A percentile compares a stretch with the other conserved stretches of the same genome.
Evolutionary conservation across 2,113 vertebrate species (phyloP).

Genomic region (Calyptomena viridis): DNA sequence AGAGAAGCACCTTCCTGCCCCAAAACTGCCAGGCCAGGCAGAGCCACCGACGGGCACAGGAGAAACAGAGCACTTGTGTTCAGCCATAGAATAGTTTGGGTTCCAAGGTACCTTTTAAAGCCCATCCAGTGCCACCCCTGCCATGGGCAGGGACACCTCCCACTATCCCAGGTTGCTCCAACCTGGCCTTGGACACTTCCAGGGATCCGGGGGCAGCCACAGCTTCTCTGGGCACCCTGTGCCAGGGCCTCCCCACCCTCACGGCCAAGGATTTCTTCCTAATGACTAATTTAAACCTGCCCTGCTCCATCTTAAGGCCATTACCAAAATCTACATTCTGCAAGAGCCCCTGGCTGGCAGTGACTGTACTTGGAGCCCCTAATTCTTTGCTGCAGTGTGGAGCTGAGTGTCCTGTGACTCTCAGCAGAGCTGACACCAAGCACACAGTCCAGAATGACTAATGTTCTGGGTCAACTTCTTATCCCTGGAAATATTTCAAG

Average conservation of each 20-base stretch:
- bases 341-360: not conserved
- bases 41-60: too few species aligned
- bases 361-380: not conserved
- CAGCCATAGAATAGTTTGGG: too few species aligned
- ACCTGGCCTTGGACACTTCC: not conserved
- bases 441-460: not conserved
- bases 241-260: not conserved
- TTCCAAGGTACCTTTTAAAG: not conserved
- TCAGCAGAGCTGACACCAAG: not conserved
- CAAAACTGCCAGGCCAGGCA: too few species aligned
- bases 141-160: not conserved
- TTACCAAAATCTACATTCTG: not conserved
- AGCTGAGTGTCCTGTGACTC: not conserved
- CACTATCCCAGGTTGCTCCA: rapidly evolving
- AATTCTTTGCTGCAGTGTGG: not conserved
- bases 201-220: not conserved
- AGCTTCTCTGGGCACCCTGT: not conserved
- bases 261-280: not conserved
- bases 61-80: too few species aligned
- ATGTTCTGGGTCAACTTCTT: not conserved
- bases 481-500: not conserved
- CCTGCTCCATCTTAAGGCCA: not conserved
- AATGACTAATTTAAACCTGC: not conserved
- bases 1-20: too few species aligned
- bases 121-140: not conserved